phyloP scores from a whole-genome alignment of 2,113 vertebrate species.

The Neofelis nebulosa region DNA sequence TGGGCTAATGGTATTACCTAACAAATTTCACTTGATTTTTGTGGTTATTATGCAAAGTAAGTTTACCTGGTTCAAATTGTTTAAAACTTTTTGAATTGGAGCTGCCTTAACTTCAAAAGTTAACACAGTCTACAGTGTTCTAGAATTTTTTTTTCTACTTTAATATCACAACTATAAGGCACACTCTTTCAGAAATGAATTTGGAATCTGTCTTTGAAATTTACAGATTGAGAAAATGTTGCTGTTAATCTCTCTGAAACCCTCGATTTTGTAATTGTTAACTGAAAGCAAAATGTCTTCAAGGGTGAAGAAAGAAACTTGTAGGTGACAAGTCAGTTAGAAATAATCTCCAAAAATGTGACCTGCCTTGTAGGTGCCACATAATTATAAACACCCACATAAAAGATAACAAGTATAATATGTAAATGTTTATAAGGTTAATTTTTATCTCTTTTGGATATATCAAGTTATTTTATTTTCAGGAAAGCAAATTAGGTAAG shows the following conservation, averaged over 20 bases:
- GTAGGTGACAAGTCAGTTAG: not conserved
- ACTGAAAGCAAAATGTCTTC: not conserved
- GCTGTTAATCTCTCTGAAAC: not conserved
- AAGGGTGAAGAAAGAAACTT: not conserved
- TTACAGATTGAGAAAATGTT: constrained; percentile 17
- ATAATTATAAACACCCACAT: not conserved
- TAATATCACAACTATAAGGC: not conserved
- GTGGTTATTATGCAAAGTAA: constrained; percentile 73
- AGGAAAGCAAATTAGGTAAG: not conserved
- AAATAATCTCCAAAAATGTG: not conserved
- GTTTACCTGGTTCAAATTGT: constrained; percentile 76
- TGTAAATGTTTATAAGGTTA: not conserved
- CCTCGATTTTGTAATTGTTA: not conserved
- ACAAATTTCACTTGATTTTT: constrained; percentile 78
- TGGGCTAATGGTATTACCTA: constrained; percentile 70
- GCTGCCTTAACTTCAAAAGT: constrained; percentile 56
- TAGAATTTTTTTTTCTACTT: constrained; percentile 29
- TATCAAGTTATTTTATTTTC: not conserved
- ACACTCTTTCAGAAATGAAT: not conserved
- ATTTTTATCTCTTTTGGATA: not conserved
- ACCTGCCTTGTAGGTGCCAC: not conserved
- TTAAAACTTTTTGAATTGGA: constrained; percentile 69
- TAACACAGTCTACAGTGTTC: constrained; percentile 65
- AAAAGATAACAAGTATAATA: not conserved
- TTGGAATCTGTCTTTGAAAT: not conserved